Evolutionary conservation across 2,797 vertebrate genomes (phyloP), one percentile per base, ranked within the genome.

Genomic region (Rhinatrema bivittatum): DNA sequence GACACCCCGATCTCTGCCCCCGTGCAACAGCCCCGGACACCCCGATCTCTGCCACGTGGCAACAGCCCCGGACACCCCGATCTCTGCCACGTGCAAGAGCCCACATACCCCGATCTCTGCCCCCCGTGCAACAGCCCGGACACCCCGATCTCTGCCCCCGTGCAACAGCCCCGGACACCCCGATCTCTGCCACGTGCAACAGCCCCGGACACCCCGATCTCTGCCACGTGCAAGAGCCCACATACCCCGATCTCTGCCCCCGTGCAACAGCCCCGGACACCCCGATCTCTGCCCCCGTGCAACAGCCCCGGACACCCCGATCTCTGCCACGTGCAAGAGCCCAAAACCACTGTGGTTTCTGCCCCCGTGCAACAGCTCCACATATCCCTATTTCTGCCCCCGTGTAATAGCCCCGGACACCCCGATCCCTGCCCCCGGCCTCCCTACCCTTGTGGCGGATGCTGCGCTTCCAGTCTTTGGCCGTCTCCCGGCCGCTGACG

Each of bases 381-480:
- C n/a, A n/a, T n/a, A n/a, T n/a, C n/a, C n/a, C n/a, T n/a, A n/a
- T n/a, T 38, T 10, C 28, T 4, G 4, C 9, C n/a, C n/a, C n/a
- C n/a, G n/a, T n/a, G n/a, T n/a, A n/a, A n/a, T n/a, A n/a, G n/a
- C n/a, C n/a, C n/a, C 7, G 29, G 28, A 17, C 29, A 26, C 8
- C 12, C 20, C 3, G 16, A 24, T 27, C 31, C 32, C 4, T 27
- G 25, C 17, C 23, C 21, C 3, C 20, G 11, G 3, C 20, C 14
- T 33, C 54, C 78, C 80, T 83, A 97, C 94, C 93, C 91, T 94
- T 94, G 84, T 98, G 94, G 64, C 94, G 85, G 62, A 98, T 98
- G 83, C 94, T 97, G 67, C 94, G 79, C 61, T 98, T 98, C 94
- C 94, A 98, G 62, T 97, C 94, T 72, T 98, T 97, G 62, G 94